Evolutionary conservation across 2,888 invertebrate genomes (phyloP), one percentile per base, ranked within the genome.

Genomic region (Cryptocheilus praepositus): DNA sequence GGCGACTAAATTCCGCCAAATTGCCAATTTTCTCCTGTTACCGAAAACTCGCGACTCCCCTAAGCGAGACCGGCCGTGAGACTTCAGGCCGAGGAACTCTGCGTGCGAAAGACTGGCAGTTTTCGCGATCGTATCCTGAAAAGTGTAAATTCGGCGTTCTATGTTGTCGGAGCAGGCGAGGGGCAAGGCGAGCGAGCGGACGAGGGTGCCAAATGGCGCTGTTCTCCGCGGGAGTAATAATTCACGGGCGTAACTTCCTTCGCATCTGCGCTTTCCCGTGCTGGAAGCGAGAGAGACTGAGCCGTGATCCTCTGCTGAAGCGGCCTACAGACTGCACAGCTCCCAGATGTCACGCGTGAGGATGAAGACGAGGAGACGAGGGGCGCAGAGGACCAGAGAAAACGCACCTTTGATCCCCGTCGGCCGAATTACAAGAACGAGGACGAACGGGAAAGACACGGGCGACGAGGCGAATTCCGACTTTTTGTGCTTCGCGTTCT

Each of bases 161-260:
- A 36, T 1, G 36, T 36, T 36, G 36, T 11, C 7, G 11, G 36
- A 36, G 36, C 7, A 11, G 36, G 11, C 1, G 13, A 11, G 13
- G 36, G 4, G 3, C 7, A 7, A 11, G 13, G 36, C 7, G 36
- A 7, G 4, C 7, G 36, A 36, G 8, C 36, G 36, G 36, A 44
- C 54, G 64, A 49, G 13, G 19, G 46, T 68, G 67, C 74, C 78
- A 73, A 78, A 75, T 71, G 73, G 71, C 61, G 70, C 51, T 68
- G 58, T 65, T 74, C 73, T 66, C 63, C 73, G 54, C 65, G 61
- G 53, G 64, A 54, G 74, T 73, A 66, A 81, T 81, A 81, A 81
- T 73, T 81, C 76, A 81, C 71, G 21, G 61, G n/a, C 68, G 66
- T 62, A 67, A 71, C 78, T 81, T 80, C 78, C 77, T 78, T 66